phyloP scores from a whole-genome alignment of 2,113 vertebrate species.

The Danio rerio region DNA sequence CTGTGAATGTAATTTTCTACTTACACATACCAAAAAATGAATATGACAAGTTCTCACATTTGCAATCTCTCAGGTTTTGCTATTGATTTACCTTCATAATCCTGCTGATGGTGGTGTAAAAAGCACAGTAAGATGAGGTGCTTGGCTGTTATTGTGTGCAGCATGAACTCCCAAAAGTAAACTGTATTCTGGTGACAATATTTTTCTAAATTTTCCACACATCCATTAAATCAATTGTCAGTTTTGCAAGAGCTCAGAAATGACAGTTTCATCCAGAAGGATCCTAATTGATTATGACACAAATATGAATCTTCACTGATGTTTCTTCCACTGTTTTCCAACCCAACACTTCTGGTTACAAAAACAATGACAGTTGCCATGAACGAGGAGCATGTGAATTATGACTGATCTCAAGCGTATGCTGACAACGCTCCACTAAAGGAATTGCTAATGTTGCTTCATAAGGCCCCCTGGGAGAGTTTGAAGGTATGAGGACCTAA shows the following conservation, averaged over 20 bases:
- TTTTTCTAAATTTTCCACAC: slow-evolving; percentile 1
- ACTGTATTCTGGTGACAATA: neutral
- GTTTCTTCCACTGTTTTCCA: neutral
- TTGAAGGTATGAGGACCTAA: neutral
- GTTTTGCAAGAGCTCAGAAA: slow-evolving; percentile 27
- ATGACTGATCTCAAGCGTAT: slow-evolving; percentile 13
- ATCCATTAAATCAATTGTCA: slow-evolving; percentile 22
- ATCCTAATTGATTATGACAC: slow-evolving; percentile 36
- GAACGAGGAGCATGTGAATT: neutral
- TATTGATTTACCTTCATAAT: no score
- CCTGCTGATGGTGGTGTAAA: no score
- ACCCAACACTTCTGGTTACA: slow-evolving; percentile 16
- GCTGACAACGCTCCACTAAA: slow-evolving; percentile 25
- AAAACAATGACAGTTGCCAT: slow-evolving; percentile 26
- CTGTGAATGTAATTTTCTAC: no score
- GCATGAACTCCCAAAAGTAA: neutral
- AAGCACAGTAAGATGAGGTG: no score
- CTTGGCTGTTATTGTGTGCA: neutral
- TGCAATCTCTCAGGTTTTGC: no score
- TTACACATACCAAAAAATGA: no score
- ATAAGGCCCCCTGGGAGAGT: slow-evolving; percentile 18
- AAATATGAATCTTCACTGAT: slow-evolving; percentile 37
- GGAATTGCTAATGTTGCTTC: slow-evolving; percentile 23
- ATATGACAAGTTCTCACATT: no score
- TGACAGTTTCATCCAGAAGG: slow-evolving; percentile 26